Percentiles rank a stretch among this genome's conserved stretches.
Conservation (phyloP, 2,888 invertebrate species). For the Thysanoteuthis rhombus region DNA sequence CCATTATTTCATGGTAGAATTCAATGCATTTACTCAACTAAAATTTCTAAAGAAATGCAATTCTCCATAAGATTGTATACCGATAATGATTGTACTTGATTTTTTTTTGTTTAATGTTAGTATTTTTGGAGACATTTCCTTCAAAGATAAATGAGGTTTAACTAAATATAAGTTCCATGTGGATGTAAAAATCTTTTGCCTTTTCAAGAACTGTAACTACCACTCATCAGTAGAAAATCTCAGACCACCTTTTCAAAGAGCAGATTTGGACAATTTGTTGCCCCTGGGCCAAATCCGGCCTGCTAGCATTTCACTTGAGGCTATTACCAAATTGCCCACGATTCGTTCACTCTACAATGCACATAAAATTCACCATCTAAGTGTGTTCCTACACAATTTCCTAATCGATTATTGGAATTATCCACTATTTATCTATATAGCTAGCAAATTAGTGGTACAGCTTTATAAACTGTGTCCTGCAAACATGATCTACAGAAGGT, state of each 20-base stretch:
- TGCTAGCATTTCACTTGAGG: not conserved
- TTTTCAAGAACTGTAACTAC: not conserved
- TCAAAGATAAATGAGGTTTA: too few species aligned
- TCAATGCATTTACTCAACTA: too few species aligned
- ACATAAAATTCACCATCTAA: not conserved
- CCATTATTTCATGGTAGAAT: too few species aligned
- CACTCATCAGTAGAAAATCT: not conserved
- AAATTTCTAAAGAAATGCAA: too few species aligned
- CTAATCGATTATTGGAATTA: slow-evolving; percentile 12
- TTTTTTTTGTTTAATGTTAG: too few species aligned
- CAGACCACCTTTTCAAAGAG: not conserved
- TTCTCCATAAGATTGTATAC: too few species aligned
- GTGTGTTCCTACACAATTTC: not conserved
- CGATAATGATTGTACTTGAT: too few species aligned
- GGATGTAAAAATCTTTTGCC: not conserved
- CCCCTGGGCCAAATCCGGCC: not conserved
- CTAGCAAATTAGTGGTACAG: not conserved
- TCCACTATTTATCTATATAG: not conserved
- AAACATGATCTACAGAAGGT: not conserved
- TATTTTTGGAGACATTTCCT: too few species aligned
- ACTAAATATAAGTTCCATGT: not conserved
- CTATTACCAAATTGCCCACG: not conserved
- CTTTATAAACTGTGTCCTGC: not conserved
- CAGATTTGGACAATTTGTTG: not conserved
- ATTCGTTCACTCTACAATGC: not conserved